Evolutionary conservation across 2,888 invertebrate genomes (phyloP), one percentile per base, ranked within the genome.

Genomic region (Yponomeuta malinellus): DNA sequence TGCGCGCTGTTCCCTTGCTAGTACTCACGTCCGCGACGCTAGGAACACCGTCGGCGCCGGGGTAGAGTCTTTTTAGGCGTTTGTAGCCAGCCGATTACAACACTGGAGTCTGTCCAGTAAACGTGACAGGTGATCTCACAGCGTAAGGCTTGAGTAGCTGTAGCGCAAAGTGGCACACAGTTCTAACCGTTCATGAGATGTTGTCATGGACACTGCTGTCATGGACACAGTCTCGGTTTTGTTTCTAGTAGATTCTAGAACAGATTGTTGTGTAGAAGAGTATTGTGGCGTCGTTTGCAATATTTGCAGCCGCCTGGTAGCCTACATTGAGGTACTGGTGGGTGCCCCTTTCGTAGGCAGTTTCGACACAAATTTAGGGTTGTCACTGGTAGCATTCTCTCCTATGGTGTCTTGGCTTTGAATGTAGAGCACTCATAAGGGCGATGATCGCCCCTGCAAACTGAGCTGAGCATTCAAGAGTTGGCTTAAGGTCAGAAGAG

Each of bases 201-300:
- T 1, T 23, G 23, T 23, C 23, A 23, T 23, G 23, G 63, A 63
- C 12, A 63, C 12, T 5, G 63, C 69, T 2, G 69, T 48, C 69
- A 0, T 68, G 15, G 52, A 31, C 10, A 63, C n/a, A 5, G 31
- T 3, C 8, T 59, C 15, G 12, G 69, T 10, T 52, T 52, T 52
- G 12, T 10, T 12, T n/a, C 2, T 48, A 2, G n/a, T 48, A 0
- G 23, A n/a, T 9, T 29, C 65, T 12, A 31, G 6, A 23, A 33
- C 33, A 3, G 12, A 29, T 10, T 37, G 9, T 37, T 2, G 29
- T 69, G 69, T 10, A 69, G 63, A 15, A 69, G 15, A 15, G 69
- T 15, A 10, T 69, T 69, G 63, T 69, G 69, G 8, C 37, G 10
- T 8, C n/a, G 29, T 63, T 69, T 69, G 29, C 69, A 69, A 29